A percentile compares a stretch with the other conserved stretches of the same genome.
phyloP scores from a whole-genome alignment of 2,888 invertebrate genomes.

The Silvanus unidentatus region DNA sequence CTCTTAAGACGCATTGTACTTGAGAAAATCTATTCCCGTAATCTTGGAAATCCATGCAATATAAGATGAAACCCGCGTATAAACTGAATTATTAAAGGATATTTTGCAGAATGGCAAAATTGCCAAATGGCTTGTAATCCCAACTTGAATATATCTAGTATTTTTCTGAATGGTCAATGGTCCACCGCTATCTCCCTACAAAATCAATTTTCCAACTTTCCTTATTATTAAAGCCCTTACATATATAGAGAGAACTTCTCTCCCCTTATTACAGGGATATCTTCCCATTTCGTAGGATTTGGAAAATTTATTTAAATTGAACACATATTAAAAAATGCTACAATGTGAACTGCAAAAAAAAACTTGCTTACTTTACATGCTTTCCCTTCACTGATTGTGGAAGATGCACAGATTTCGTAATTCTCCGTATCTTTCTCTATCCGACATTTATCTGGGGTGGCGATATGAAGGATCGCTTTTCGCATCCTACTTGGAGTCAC shows the following conservation, averaged over 20 bases:
- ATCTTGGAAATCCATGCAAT: slow-evolving; percentile 39
- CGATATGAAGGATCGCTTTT: slow-evolving; percentile 38
- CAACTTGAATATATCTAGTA: slow-evolving; percentile 36
- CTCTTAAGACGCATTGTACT: not conserved
- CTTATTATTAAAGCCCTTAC: no score
- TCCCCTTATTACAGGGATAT: no score
- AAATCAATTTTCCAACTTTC: slow-evolving; percentile 1
- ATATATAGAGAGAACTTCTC: no score
- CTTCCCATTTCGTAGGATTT: no score
- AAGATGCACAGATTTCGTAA: slow-evolving; percentile 38
- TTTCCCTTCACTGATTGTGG: slow-evolving; percentile 40
- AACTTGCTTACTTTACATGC: slow-evolving; percentile 37
- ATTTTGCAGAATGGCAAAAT: slow-evolving; percentile 39
- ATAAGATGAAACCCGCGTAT: slow-evolving; percentile 40
- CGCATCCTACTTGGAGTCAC: slow-evolving; percentile 36
- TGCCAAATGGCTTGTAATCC: slow-evolving; percentile 42
- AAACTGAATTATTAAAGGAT: slow-evolving; percentile 42
- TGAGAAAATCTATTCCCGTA: slow-evolving; percentile 36
- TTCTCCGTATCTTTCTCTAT: slow-evolving; percentile 25
- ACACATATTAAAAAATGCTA: no score
- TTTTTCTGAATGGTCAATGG: slow-evolving; percentile 35
- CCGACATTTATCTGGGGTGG: slow-evolving; percentile 34
- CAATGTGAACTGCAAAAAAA: no score
- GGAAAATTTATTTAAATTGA: no score
- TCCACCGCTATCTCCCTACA: slow-evolving; percentile 44